Percentiles rank a stretch among this genome's conserved stretches.
Evolutionary conservation across 2,113 vertebrate species (phyloP).

Genomic region (Sorex fumeus): DNA sequence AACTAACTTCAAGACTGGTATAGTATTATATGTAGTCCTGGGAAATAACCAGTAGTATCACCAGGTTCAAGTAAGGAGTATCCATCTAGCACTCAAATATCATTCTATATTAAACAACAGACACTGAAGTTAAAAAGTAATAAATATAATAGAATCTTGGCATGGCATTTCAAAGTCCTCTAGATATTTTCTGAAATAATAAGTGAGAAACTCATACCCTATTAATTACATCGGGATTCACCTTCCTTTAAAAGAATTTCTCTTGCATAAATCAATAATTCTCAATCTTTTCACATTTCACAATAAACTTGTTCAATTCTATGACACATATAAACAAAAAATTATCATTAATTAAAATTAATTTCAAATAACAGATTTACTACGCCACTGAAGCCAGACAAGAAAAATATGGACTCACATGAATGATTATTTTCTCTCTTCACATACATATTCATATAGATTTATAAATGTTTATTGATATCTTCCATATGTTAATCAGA

Average conservation of each 20-base stretch:
- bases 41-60: neutral
- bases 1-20: neutral
- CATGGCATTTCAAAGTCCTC: neutral
- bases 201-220: neutral
- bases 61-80: neutral
- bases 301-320: neutral
- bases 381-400: too few relatives aligned
- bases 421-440: too few relatives aligned
- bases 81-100: neutral
- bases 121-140: neutral
- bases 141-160: neutral
- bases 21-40: neutral
- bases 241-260: neutral
- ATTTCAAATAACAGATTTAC: too few relatives aligned
- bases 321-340: too few relatives aligned
- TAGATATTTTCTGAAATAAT: neutral
- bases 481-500: too few relatives aligned
- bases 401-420: too few relatives aligned
- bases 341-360: too few relatives aligned
- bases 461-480: too few relatives aligned
- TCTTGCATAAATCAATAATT: neutral
- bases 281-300: neutral
- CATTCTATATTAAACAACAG: neutral
- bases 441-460: too few relatives aligned
- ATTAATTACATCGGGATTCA: neutral